Percentiles rank a stretch among this genome's conserved stretches.
phyloP scores from a whole-genome alignment of 2,113 vertebrate genomes.

The Malurus melanocephalus region DNA sequence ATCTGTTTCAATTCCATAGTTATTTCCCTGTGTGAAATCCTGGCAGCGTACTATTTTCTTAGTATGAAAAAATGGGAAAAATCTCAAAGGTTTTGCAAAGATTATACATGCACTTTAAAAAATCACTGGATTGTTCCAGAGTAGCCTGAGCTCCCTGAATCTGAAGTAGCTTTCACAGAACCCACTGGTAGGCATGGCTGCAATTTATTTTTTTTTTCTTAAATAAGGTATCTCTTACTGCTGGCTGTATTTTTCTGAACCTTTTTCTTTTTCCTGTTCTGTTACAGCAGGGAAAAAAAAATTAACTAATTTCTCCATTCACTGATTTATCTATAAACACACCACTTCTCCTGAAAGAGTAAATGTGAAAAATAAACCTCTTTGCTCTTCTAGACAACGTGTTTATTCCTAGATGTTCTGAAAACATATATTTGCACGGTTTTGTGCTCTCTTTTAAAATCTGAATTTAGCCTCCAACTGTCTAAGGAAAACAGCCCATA shows the following conservation, averaged over 20 bases:
- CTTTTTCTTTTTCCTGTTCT: background rate
- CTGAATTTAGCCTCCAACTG: background rate
- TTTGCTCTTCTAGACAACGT: background rate
- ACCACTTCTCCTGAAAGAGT: background rate
- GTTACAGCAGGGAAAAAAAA: background rate
- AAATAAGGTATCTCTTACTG: background rate
- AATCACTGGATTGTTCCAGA: background rate
- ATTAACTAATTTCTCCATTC: background rate
- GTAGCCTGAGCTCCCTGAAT: background rate
- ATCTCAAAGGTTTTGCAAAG: background rate
- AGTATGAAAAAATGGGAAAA: background rate
- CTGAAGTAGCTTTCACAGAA: background rate
- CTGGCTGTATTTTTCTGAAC: background rate
- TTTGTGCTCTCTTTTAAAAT: background rate
- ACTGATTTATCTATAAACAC: background rate
- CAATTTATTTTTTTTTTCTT: background rate
- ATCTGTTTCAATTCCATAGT: background rate
- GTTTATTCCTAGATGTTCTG: background rate
- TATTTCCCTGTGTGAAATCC: slow-evolving; percentile 1
- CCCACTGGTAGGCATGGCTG: background rate
- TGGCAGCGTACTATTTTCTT: background rate
- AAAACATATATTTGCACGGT: background rate
- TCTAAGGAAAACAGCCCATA: background rate
- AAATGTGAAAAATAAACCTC: background rate
- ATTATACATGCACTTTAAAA: background rate